Percentiles rank a stretch among this genome's conserved stretches.
Evolutionary conservation across 2,888 invertebrate genomes (phyloP).

Genomic region (Sinelater perroti): DNA sequence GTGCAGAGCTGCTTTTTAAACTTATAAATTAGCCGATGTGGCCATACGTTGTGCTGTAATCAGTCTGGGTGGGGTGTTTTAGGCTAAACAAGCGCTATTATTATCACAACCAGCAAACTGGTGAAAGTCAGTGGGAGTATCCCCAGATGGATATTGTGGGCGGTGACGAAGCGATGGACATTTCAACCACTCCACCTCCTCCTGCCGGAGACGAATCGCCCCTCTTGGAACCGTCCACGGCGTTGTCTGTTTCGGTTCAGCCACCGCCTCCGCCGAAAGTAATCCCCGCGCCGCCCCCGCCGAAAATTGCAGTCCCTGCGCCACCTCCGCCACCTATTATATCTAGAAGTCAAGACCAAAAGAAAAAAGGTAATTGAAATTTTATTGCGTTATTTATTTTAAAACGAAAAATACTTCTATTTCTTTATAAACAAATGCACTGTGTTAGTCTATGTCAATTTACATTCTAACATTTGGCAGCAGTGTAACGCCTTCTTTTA

Average conservation of each 20-base stretch:
- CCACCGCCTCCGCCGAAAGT: no score
- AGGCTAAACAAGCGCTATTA: conserved; percentile 74
- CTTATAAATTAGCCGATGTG: conserved; percentile 5
- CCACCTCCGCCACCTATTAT: conserved; percentile 41
- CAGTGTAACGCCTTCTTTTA: no score
- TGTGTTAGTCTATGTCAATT: no score
- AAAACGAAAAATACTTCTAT: not conserved
- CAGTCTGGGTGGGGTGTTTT: conserved; percentile 56
- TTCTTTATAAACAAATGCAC: not conserved
- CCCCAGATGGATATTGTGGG: conserved; percentile 63
- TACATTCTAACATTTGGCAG: no score
- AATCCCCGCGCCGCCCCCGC: conserved; percentile 46
- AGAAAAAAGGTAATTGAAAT: not conserved
- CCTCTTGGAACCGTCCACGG: conserved; percentile 45
- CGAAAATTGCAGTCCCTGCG: conserved; percentile 33
- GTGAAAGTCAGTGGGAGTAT: conserved; percentile 72
- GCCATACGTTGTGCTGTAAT: conserved; percentile 33
- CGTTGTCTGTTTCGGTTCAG: conserved; percentile 1
- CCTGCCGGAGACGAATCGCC: conserved; percentile 51
- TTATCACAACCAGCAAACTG: conserved; percentile 69
- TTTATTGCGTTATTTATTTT: not conserved
- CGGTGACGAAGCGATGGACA: conserved; percentile 68
- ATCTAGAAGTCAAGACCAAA: conserved; percentile 17
- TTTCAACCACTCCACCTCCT: conserved; percentile 68
- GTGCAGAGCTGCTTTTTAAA: conserved; percentile 16